A percentile compares a stretch with the other conserved stretches of the same genome.
phyloP scores from a whole-genome alignment of 2,113 vertebrate genomes.

The Ailurus styani region DNA sequence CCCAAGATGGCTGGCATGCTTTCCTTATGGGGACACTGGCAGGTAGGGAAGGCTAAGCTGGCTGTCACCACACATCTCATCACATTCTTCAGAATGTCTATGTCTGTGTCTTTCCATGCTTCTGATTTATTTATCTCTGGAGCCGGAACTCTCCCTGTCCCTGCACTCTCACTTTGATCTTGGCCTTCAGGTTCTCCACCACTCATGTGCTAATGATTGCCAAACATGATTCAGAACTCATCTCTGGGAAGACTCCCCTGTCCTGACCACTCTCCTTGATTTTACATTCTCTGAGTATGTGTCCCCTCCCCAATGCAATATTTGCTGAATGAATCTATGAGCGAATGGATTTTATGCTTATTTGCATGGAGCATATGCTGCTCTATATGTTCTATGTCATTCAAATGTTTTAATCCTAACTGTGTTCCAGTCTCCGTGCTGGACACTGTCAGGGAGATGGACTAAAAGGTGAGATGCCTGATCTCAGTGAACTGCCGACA shows the following conservation, averaged over 20 bases:
- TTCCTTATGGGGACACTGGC: neutral
- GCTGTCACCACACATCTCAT: neutral
- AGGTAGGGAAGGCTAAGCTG: neutral
- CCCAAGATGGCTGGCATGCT: neutral
- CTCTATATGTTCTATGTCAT: neutral
- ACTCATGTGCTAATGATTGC: neutral
- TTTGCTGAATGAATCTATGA: neutral
- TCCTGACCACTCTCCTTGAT: neutral
- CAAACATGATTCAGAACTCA: neutral
- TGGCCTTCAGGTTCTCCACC: neutral
- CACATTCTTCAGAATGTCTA: neutral
- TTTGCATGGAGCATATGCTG: neutral
- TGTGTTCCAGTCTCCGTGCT: neutral
- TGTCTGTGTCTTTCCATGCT: neutral
- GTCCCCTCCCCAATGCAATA: neutral
- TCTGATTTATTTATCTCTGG: neutral
- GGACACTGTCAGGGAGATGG: neutral
- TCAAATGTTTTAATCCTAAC: neutral
- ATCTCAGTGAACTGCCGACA: neutral
- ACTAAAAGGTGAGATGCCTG: neutral
- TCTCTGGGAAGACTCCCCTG: neutral
- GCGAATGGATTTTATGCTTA: neutral
- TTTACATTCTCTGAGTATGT: neutral
- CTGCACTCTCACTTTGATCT: neutral
- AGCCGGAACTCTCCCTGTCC: neutral